These are phyloP conservation scores for Stratiolaelaps scimitus DNA, from an alignment of 1,140 invertebrate species.

Conservation along the genomic window DNA sequence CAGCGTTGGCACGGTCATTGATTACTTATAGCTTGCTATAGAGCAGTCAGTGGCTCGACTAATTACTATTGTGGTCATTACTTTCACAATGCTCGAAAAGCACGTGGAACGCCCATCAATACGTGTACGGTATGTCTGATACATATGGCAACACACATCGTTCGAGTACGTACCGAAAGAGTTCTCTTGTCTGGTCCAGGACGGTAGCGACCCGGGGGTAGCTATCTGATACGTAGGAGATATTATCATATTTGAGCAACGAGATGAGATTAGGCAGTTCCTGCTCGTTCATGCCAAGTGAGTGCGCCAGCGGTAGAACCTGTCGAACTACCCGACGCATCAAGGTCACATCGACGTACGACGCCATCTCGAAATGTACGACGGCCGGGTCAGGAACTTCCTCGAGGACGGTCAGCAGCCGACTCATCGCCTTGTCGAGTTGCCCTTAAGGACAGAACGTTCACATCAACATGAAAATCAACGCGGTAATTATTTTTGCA, in stretches of 20 bases:
- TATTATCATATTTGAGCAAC: conserved; percentile 54
- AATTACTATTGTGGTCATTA: background rate
- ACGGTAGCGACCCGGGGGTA: conserved; percentile 64
- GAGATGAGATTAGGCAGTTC: conserved; percentile 65
- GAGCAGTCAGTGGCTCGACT: too few relatives aligned
- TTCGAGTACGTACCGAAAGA: conserved; percentile 47
- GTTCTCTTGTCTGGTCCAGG: conserved; percentile 65
- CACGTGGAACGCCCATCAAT: background rate
- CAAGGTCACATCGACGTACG: conserved; percentile 58
- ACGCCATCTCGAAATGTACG: conserved; percentile 78
- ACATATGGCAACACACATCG: conserved; percentile 24
- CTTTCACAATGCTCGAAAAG: background rate
- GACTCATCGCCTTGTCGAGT: conserved; percentile 52
- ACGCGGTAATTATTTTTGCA: too few relatives aligned
- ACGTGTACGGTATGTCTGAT: background rate
- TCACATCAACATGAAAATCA: too few relatives aligned
- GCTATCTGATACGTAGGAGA: conserved; percentile 60
- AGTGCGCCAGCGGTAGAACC: conserved; percentile 62
- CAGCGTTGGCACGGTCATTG: too few relatives aligned
- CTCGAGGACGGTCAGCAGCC: conserved; percentile 51
- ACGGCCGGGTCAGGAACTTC: conserved; percentile 29
- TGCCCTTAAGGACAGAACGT: too few relatives aligned
- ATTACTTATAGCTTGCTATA: too few relatives aligned
- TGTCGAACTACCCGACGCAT: conserved; percentile 53
- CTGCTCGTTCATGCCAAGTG: conserved; percentile 79